Percentiles rank a stretch among this genome's conserved stretches.
These are phyloP conservation scores for Torymus tubicola DNA, from an alignment of 2,888 invertebrate species.

Conservation along the genomic window DNA sequence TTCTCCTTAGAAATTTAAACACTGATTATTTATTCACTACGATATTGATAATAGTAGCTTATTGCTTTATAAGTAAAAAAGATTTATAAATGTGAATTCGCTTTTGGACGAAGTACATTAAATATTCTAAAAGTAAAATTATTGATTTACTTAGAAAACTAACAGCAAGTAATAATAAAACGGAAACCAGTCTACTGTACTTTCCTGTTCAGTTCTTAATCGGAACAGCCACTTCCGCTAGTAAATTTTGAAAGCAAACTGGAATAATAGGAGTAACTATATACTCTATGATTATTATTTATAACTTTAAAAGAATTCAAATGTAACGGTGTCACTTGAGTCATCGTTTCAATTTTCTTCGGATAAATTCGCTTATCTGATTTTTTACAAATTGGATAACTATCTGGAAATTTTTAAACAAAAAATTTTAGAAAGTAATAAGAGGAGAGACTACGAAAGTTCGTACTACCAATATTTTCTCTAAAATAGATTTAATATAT, in stretches of 20 bases:
- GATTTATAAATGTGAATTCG: too few species aligned
- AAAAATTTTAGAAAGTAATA: constrained; percentile 74
- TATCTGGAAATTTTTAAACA: constrained; percentile 78
- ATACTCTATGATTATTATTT: constrained; percentile 29
- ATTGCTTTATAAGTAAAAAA: too few species aligned
- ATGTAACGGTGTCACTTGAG: constrained; percentile 54
- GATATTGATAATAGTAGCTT: too few species aligned
- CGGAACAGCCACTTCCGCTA: constrained; percentile 81
- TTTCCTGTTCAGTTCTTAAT: constrained; percentile 79
- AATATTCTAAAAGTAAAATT: too few species aligned
- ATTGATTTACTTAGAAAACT: too few species aligned
- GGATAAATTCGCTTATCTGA: constrained; percentile 77
- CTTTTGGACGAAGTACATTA: too few species aligned
- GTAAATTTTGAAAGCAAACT: constrained; percentile 75
- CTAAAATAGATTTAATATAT: constrained; percentile 78
- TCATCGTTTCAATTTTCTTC: constrained; percentile 71
- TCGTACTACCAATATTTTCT: constrained; percentile 77
- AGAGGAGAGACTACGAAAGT: constrained; percentile 73
- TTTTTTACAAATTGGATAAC: constrained; percentile 76
- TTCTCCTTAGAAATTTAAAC: too few species aligned
- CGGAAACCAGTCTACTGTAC: background rate
- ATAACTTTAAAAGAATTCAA: constrained; percentile 53
- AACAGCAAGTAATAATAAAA: too few species aligned
- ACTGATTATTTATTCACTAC: too few species aligned
- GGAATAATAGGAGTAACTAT: constrained; percentile 74